Conservation (phyloP, 2,113 vertebrate species). For the Lagenorhynchus albirostris region DNA sequence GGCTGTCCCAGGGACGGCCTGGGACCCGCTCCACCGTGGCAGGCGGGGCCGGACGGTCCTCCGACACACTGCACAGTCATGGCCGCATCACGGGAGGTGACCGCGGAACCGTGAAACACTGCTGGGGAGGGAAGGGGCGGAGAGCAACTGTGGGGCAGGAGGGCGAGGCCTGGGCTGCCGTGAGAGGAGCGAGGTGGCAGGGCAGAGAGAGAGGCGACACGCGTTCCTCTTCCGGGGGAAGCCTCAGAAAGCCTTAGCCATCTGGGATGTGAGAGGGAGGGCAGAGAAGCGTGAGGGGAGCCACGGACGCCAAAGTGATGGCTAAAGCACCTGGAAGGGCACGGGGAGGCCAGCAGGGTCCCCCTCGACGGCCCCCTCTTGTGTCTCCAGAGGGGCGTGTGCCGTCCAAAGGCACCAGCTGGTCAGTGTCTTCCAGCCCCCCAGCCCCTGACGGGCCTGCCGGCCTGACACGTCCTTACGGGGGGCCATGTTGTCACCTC, state of each 20-base stretch:
- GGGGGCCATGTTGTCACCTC: rapidly evolving
- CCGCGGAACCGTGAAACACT: background rate
- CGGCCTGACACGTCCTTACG: background rate
- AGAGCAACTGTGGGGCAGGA: background rate
- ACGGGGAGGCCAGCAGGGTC: background rate
- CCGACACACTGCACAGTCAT: background rate
- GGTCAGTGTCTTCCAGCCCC: background rate
- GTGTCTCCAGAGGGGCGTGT: background rate
- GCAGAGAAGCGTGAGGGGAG: background rate
- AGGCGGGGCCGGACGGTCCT: background rate
- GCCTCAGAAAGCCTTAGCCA: background rate
- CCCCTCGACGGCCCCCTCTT: background rate
- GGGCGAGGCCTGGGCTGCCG: background rate
- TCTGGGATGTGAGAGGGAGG: background rate
- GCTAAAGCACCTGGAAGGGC: background rate
- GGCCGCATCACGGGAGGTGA: background rate
- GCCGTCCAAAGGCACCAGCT: background rate
- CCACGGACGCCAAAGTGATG: too few species aligned
- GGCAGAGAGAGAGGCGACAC: rapidly evolving
- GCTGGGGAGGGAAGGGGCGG: too few species aligned
- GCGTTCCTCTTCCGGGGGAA: background rate
- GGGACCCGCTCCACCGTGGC: background rate
- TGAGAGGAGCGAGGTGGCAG: rapidly evolving
- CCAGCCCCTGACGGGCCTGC: background rate
- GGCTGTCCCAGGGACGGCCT: background rate